A percentile compares a stretch with the other conserved stretches of the same genome.
These are phyloP conservation scores for Eulemur albifrons DNA, from an alignment of 2,797 vertebrate species.

Conservation along the genomic window DNA sequence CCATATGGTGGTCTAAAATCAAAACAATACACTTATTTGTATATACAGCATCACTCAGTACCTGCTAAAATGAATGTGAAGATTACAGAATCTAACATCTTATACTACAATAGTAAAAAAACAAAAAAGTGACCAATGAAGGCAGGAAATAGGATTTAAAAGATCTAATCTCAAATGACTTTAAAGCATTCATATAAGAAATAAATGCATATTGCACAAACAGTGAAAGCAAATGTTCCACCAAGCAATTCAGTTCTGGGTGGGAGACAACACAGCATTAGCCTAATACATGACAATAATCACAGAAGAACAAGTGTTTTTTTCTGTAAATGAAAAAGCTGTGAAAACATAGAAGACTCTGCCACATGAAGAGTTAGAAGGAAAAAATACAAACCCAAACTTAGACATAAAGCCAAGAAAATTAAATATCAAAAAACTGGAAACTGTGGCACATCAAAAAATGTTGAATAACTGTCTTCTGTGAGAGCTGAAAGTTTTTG, in stretches of 20 bases:
- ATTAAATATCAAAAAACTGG: conserved; percentile 83
- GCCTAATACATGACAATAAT: conserved; percentile 85
- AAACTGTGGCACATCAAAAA: conserved; percentile 94
- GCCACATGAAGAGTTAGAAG: conserved; percentile 87
- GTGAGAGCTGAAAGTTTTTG: conserved; percentile 91
- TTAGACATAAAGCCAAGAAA: conserved; percentile 83
- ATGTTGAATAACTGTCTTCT: conserved; percentile 92
- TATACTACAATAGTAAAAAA: conserved; percentile 92
- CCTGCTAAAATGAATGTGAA: conserved; percentile 98
- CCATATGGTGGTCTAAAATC: conserved; percentile 94
- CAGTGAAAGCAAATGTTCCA: conserved; percentile 96
- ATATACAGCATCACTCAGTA: conserved; percentile 99
- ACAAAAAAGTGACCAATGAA: conserved; percentile 86
- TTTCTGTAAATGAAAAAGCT: conserved; percentile 83
- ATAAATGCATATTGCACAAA: conserved; percentile 98
- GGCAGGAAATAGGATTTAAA: conserved; percentile 87
- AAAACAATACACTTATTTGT: conserved; percentile 91
- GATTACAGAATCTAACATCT: conserved; percentile 91
- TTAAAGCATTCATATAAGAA: conserved; percentile 93
- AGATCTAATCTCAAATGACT: conserved; percentile 91
- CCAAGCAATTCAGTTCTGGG: conserved; percentile 89
- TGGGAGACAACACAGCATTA: conserved; percentile 86
- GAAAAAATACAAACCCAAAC: conserved; percentile 87
- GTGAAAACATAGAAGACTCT: conserved; percentile 86
- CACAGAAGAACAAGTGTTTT: conserved; percentile 79